Percentiles rank a stretch among this genome's conserved stretches.
Conservation (phyloP, 92 coral and sea anemone species). For the Micromussa lordhowensis region DNA sequence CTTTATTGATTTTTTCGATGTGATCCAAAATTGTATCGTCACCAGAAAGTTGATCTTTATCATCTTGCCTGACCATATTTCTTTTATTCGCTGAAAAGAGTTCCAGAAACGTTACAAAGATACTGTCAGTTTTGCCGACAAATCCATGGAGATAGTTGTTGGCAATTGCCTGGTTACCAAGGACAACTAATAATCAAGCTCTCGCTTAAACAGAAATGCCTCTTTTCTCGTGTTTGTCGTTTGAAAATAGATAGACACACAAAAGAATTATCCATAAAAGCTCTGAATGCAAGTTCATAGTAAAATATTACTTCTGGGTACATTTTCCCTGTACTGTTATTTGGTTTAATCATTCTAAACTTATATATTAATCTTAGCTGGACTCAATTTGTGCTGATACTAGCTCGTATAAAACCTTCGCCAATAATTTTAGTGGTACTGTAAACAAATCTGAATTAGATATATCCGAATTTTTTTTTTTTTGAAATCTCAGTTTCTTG, state of each 20-base stretch:
- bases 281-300: neutral
- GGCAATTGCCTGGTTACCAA: conserved; percentile 13
- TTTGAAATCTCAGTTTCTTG: neutral
- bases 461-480: neutral
- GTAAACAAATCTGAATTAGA: conserved; percentile 8
- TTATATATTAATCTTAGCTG: too few species aligned
- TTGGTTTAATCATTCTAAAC: neutral
- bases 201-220: conserved; percentile 1
- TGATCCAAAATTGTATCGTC: conserved; percentile 38
- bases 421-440: neutral
- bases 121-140: neutral
- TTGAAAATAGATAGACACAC: neutral
- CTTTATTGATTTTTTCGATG: conserved; percentile 42
- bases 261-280: conserved; percentile 11
- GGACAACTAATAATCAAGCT: neutral
- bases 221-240: conserved; percentile 7
- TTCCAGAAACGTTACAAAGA: neutral
- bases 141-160: neutral
- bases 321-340: neutral
- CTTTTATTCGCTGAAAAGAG: neutral
- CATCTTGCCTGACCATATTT: neutral
- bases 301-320: neutral
- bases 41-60: neutral
- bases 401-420: neutral
- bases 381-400: neutral